Conservation (phyloP, 2,888 invertebrate species). For the Torymus auratus region DNA sequence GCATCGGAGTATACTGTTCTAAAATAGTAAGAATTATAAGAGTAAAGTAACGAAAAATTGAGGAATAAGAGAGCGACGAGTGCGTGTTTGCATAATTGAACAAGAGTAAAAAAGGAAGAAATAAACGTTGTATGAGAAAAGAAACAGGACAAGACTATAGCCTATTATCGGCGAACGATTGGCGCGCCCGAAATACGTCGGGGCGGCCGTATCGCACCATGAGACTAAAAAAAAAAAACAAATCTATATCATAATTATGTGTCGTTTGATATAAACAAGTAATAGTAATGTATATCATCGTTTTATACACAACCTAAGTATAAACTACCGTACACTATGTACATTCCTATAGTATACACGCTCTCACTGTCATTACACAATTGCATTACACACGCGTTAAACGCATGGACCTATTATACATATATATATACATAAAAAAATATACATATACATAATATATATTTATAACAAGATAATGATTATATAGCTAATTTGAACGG, state of each 20-base stretch:
- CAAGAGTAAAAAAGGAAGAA: constrained; percentile 49
- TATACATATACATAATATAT: constrained; percentile 56
- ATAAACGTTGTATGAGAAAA: constrained; percentile 67
- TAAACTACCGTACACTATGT: constrained; percentile 74
- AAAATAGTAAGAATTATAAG: constrained; percentile 43
- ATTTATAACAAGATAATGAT: constrained; percentile 65
- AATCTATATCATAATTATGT: constrained; percentile 76
- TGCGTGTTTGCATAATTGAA: constrained; percentile 52
- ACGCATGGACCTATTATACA: constrained; percentile 71
- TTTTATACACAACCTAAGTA: constrained; percentile 76
- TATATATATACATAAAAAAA: constrained; percentile 60
- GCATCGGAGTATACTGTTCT: constrained; percentile 58
- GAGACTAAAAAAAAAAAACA: constrained; percentile 74
- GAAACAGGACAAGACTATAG: constrained; percentile 73
- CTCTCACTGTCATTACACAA: constrained; percentile 70
- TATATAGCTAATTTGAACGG: constrained; percentile 71
- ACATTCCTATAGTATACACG: constrained; percentile 75
- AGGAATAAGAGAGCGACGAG: constrained; percentile 38
- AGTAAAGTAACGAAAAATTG: constrained; percentile 40
- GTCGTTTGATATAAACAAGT: constrained; percentile 76
- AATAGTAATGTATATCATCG: constrained; percentile 75
- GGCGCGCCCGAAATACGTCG: neutral
- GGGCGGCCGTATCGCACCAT: constrained; percentile 68
- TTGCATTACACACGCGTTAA: constrained; percentile 71
- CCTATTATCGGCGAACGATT: constrained; percentile 70